A percentile compares a stretch with the other conserved stretches of the same genome.
These are phyloP conservation scores for Trachelus iudaicus DNA, from an alignment of 2,888 invertebrate genomes.

Conservation along the genomic window DNA sequence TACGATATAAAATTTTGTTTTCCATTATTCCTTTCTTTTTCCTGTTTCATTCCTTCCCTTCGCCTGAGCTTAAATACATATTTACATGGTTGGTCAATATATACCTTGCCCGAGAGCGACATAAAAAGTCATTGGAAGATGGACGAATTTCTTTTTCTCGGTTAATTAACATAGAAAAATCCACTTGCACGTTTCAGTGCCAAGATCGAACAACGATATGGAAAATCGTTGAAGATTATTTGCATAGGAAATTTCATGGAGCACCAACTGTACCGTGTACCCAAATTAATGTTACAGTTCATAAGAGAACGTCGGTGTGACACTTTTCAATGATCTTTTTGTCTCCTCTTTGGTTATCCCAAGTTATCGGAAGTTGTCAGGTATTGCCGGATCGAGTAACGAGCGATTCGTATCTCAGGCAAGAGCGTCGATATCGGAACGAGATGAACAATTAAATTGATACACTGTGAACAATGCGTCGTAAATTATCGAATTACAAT, in stretches of 20 bases:
- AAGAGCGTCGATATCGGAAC: background rate
- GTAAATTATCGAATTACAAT: background rate
- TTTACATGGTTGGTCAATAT: background rate
- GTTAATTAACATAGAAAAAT: background rate
- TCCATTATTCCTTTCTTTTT: background rate
- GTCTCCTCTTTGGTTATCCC: background rate
- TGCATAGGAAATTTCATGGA: background rate
- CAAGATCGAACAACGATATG: background rate
- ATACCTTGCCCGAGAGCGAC: background rate
- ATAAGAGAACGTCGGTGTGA: background rate
- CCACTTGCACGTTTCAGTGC: background rate
- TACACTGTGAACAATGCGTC: background rate
- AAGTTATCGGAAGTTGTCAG: background rate
- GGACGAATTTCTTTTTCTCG: background rate
- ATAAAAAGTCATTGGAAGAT: background rate
- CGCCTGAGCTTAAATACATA: slow-evolving; percentile 3
- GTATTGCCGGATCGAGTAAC: background rate
- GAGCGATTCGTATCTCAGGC: background rate
- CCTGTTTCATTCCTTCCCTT: background rate
- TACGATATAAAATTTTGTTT: background rate
- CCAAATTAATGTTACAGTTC: background rate
- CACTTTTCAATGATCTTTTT: background rate
- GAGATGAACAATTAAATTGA: background rate
- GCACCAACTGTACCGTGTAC: background rate
- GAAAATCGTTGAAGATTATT: too few species aligned